These are phyloP conservation scores for Xestia ashworthii DNA, from an alignment of 2,888 invertebrate genomes.

Conservation along the genomic window DNA sequence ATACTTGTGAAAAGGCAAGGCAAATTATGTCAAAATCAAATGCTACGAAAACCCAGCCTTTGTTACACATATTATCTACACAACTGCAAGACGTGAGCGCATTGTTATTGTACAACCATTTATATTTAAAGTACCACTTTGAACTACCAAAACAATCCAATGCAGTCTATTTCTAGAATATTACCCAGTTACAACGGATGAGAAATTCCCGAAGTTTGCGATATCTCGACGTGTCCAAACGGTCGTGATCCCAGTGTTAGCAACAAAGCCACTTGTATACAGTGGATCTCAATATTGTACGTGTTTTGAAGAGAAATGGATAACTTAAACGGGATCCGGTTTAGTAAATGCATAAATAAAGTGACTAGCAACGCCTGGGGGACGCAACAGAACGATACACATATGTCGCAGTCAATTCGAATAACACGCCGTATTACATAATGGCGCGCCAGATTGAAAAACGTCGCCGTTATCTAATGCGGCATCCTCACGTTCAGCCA, in stretches of 20 bases:
- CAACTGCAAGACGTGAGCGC: background rate
- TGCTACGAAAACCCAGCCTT: background rate
- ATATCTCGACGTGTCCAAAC: constrained; percentile 48
- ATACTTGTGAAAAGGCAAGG: background rate
- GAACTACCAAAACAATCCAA: background rate
- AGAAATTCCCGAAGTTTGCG: constrained; percentile 38
- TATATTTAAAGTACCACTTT: background rate
- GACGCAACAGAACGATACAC: background rate
- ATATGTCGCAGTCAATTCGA: no score
- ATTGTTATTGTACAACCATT: background rate
- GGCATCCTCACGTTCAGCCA: no score
- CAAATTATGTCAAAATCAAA: background rate
- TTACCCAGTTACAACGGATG: constrained; percentile 16
- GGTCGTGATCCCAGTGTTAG: constrained; percentile 50
- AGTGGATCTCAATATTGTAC: constrained; percentile 63
- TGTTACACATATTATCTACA: background rate
- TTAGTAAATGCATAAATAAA: constrained; percentile 54
- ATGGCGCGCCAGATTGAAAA: no score
- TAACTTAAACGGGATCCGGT: constrained; percentile 51
- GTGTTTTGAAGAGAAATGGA: constrained; percentile 60
- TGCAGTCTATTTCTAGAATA: constrained; percentile 31
- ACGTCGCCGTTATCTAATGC: no score
- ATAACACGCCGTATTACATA: no score
- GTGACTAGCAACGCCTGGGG: background rate
- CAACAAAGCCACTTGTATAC: constrained; percentile 62